Evolutionary conservation across 92 coral and sea anemone species (phyloP).

Genomic region (Nematostella vectensis): DNA sequence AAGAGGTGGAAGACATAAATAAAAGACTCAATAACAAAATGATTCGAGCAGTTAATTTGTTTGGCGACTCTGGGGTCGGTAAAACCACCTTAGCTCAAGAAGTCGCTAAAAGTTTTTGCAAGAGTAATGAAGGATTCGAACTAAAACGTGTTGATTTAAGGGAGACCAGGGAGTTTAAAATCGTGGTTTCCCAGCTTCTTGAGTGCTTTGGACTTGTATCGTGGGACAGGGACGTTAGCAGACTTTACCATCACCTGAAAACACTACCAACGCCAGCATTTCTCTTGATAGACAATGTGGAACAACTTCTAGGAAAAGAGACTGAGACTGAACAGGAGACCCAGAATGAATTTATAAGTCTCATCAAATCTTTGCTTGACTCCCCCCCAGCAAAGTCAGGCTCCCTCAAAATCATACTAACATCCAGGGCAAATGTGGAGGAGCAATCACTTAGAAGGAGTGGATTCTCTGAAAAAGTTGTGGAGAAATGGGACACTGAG

Average conservation of each 20-base stretch:
- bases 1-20: slow-evolving; percentile 20
- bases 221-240: slow-evolving; percentile 5
- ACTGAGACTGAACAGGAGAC: not conserved
- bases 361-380: slow-evolving; percentile 11
- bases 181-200: slow-evolving; percentile 12
- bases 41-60: slow-evolving; percentile 32
- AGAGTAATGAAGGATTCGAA: not conserved
- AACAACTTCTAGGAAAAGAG: slow-evolving; percentile 21
- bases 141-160: slow-evolving; percentile 23
- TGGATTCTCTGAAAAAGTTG: slow-evolving; percentile 21
- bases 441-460: slow-evolving; percentile 19
- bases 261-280: slow-evolving; percentile 9
- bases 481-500: slow-evolving; percentile 10
- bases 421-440: slow-evolving; percentile 32
- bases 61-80: slow-evolving; percentile 65
- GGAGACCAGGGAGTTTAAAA: slow-evolving; percentile 21
- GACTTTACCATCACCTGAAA: slow-evolving; percentile 2
- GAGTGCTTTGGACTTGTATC: slow-evolving; percentile 1
- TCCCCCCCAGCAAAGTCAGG: slow-evolving; percentile 7
- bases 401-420: slow-evolving; percentile 23
- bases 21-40: slow-evolving; percentile 10
- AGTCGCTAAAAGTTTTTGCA: slow-evolving; percentile 6
- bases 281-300: slow-evolving; percentile 53
- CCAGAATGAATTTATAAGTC: slow-evolving; percentile 6
- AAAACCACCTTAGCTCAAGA: slow-evolving; percentile 59